Base-by-base conservation (phyloP, 2,888 invertebrate species). In the Lathronympha strigana region DNA sequence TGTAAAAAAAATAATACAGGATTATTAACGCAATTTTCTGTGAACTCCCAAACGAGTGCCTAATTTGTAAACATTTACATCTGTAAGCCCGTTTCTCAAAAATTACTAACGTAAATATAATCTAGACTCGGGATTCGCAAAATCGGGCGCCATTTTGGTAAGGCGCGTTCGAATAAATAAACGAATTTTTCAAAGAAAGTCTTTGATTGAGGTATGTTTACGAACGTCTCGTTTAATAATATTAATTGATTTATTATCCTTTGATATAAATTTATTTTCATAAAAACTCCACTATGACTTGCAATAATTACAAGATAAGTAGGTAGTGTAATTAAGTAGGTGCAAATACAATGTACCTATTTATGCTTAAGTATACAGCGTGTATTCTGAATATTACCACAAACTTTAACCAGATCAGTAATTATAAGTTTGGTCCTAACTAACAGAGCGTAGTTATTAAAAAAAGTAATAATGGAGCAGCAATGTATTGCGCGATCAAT, bases 151-250 rank as follows among this genome's bases (percentile, higher is more conserved):
- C 50, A 58, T 36, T 38, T 40, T 50, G 9, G 23, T 15, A 13
- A 31, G 17, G 40, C 21, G 23, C 58, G 55, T 38, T 31, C 40
- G 55, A 57, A 63, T n/a, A n/a, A n/a, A 45, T 38, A 19, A 25
- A 25, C 15, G n/a, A 50, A 17, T 19, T 57, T 23, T 57, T 58
- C 33, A 15, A 36, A 38, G 31, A 50, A 55, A 50, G 15, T 13
- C n/a, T 40, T 40, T 4, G n/a, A 31, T 2, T 3, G n/a, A 38
- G 36, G 4, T 54, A 15, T 17, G 2, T 9, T 11, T n/a, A n/a
- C n/a, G 25, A 17, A 49, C 15, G 1, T 15, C 4, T 25, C 1
- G 5, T 13, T n/a, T 23, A 17, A 47, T 47, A 0, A n/a, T 23
- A 4, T 6, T 5, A 0, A 13, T 23, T 19, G 19, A 43, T 4